Base-by-base conservation (phyloP, 2,113 vertebrate species). In the Oreocharis arfaki region DNA sequence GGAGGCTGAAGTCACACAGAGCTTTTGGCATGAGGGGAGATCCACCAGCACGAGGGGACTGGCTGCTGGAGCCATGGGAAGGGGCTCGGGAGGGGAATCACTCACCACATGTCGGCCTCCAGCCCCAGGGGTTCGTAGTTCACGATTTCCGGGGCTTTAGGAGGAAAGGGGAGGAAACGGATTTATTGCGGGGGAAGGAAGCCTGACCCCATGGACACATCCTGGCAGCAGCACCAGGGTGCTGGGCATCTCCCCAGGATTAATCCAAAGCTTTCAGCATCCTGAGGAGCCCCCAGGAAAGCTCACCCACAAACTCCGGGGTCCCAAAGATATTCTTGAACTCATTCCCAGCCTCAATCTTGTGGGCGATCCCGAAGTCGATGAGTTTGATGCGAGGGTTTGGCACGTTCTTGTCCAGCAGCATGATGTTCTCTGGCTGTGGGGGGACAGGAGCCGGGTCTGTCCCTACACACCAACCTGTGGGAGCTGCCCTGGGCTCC, bases 261-360 rank as follows among this genome's bases (percentile, higher is more conserved):
- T 19, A 17, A 59, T 13, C 37, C 67, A 61, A 78, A 80, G 73
- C 27, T 73, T n/a, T 13, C 30, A 27, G 49, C 42, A n/a, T 20
- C 63, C 71, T 3, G 10, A 67, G 63, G 22, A 79, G 30, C n/a
- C 39, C n/a, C 26, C 21, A 13, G 33, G 22, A 33, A 49, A 0
- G 4, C 99, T 97, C 88, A 99, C 99, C 99, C 18, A 99, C 99
- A 61, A 99, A 99, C 97, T 99, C 99, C 0, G 99, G 99, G 0
- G 99, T 99, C 70, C 99, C 99, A 23, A 99, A 99, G 84, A 99
- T 99, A 85, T 99, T 99, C 97, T 99, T 99, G 97, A 99, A 99
- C 92, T 99, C 99, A 1, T 99, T 99, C 44, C 99, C 99, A 1
- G 99, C 99, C 95, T 99, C 99, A 2, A 99, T 99, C 97, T 99